Base-by-base conservation (phyloP, 2,797 vertebrate species). In the Hipposideros larvatus region DNA sequence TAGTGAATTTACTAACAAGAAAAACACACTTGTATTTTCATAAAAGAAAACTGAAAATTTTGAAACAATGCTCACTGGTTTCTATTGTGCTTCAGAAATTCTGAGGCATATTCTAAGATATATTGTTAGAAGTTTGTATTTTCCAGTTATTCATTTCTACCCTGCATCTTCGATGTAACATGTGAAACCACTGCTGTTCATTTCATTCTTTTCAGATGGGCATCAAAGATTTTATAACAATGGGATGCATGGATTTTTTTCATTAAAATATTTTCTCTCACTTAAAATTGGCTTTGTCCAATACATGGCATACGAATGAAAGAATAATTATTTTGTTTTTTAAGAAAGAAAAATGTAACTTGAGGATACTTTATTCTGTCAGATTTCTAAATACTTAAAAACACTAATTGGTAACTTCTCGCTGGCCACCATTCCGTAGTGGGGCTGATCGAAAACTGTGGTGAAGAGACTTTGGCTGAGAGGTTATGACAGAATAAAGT, bases 31-130 rank as follows among this genome's bases (percentile, higher is more conserved):
- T 98, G 94, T 97, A 97, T 97, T 97, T 98, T 97, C 97, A 95
- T 97, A 95, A 98, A 98, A 98, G 96, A 98, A 98, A 95, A 96
- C 57, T 96, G 78, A 97, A 96, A 96, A 91, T 97, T 97, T 97
- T 90, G 96, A 96, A 94, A 97, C 82, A 91, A 95, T 96, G 83
- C 97, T 92, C 94, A 96, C 90, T 97, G 87, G 79, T 98, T 98
- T 98, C 96, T 97, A 63, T 98, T 31, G 4, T 96, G 94, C 95
- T 96, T 98, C 83, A 91, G 97, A 96, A 96, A 90, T 66, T 90
- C 1, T 4, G 95, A 95, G 87, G 79, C 87, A 92, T 51, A 79
- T 74, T 94, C 61, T 86, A 83, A 92, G 84, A 87, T 41, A 78
- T 7, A 16, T 93, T 61, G 73, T 88, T 83, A 90, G 73, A 84